phyloP scores from a whole-genome alignment of 2,888 invertebrate species.

The Erebia ligea region DNA sequence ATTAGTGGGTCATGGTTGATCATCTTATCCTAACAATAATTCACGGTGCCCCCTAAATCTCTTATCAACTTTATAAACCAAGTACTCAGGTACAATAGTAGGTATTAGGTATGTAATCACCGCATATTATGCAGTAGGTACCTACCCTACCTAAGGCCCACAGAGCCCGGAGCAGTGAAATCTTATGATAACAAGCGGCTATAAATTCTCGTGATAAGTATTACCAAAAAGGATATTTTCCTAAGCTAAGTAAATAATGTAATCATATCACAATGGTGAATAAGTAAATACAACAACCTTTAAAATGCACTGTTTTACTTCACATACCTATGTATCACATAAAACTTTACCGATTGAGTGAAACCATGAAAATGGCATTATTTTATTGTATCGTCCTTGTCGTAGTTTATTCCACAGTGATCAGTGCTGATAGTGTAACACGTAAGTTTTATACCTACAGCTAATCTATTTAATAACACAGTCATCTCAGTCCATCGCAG shows the following conservation, averaged over 20 bases:
- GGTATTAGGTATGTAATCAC: too few species aligned
- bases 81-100: not conserved
- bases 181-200: constrained; percentile 26
- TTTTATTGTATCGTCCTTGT: constrained; percentile 1
- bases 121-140: not conserved
- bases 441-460: constrained; percentile 23
- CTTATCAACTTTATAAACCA: constrained; percentile 14
- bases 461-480: not conserved
- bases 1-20: constrained; percentile 32
- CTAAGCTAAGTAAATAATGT: constrained; percentile 24
- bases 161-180: constrained; percentile 11
- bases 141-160: too few species aligned
- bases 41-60: constrained; percentile 8
- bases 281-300: constrained; percentile 27
- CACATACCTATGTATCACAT: not conserved
- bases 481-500: too few species aligned
- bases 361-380: constrained; percentile 5
- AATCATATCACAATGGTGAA: constrained; percentile 24
- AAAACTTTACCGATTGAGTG: not conserved
- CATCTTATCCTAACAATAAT: constrained; percentile 18
- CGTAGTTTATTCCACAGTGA: not conserved
- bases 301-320: constrained; percentile 8
- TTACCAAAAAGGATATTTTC: constrained; percentile 30
- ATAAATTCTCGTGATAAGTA: constrained; percentile 21
- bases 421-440: constrained; percentile 21